Percentiles rank a stretch among this genome's conserved stretches.
Evolutionary conservation across 2,888 invertebrate genomes (phyloP).

Genomic region (Encarsia formosa): DNA sequence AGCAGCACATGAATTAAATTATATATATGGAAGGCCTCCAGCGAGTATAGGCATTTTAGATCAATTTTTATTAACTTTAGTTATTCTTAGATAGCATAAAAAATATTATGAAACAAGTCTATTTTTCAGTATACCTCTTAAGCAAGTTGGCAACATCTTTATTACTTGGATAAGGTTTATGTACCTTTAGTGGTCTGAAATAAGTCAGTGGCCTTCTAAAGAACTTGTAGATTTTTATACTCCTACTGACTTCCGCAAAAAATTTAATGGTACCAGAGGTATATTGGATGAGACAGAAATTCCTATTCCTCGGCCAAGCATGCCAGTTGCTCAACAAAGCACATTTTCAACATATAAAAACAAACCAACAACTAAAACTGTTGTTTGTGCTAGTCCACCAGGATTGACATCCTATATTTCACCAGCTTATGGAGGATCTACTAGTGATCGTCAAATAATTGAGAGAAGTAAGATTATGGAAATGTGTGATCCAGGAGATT

Average conservation of each 20-base stretch:
- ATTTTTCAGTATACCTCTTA: background rate
- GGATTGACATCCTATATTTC: constrained; percentile 22
- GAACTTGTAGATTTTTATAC: background rate
- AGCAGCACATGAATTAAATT: background rate
- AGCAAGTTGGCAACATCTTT: constrained; percentile 16
- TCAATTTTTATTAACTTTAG: background rate
- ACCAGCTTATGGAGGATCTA: constrained; percentile 29
- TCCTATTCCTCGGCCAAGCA: background rate
- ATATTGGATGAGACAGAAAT: constrained; percentile 2
- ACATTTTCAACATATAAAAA: background rate
- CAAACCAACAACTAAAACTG: too few species aligned
- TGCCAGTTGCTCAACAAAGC: background rate
- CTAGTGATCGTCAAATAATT: constrained; percentile 32
- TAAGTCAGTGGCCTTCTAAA: background rate
- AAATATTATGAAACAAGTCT: constrained; percentile 1
- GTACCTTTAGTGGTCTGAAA: constrained; percentile 6
- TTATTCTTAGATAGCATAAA: constrained; percentile 1
- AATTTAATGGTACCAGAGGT: constrained; percentile 18
- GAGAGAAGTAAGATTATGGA: constrained; percentile 26
- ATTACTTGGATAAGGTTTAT: constrained; percentile 24
- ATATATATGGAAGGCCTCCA: background rate
- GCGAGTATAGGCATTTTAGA: background rate
- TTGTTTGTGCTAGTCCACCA: background rate
- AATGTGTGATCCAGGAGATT: constrained; percentile 28
- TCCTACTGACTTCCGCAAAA: constrained; percentile 17